phyloP scores from a whole-genome alignment of 2,113 vertebrate genomes.

The Tachycineta bicolor region DNA sequence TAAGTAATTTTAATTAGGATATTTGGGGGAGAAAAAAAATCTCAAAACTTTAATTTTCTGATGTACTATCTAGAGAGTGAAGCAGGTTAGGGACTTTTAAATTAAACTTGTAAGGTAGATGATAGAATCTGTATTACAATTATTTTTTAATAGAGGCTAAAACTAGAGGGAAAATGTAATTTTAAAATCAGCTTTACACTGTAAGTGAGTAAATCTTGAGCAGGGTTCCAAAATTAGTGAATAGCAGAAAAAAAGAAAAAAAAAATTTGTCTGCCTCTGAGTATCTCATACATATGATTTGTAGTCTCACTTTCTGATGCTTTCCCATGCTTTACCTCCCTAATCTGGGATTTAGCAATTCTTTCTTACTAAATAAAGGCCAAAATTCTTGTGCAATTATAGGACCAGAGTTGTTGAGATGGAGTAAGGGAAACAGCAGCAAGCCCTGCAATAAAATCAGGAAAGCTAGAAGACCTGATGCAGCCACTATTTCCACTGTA shows the following conservation, averaged over 20 bases:
- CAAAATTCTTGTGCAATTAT: background rate
- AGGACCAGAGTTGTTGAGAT: background rate
- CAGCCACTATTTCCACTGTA: background rate
- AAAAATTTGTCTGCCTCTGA: no score
- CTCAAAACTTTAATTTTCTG: background rate
- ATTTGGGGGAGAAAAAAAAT: background rate
- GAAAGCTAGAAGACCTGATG: background rate
- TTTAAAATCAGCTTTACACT: background rate
- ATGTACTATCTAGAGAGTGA: background rate
- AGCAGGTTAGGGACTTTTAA: background rate
- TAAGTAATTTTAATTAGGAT: background rate
- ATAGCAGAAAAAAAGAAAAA: background rate
- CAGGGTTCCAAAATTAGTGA: background rate
- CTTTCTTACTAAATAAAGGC: background rate
- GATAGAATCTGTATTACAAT: background rate
- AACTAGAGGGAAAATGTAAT: background rate
- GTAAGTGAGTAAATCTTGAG: background rate
- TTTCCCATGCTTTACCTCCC: background rate
- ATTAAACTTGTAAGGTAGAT: background rate
- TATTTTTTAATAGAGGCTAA: background rate
- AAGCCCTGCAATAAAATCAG: background rate
- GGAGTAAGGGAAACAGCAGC: background rate
- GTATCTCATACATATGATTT: background rate
- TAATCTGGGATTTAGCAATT: background rate
- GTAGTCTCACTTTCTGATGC: background rate